Evolutionary conservation across 2,797 vertebrate species (phyloP).

Genomic region (Sebastes variabilis): DNA sequence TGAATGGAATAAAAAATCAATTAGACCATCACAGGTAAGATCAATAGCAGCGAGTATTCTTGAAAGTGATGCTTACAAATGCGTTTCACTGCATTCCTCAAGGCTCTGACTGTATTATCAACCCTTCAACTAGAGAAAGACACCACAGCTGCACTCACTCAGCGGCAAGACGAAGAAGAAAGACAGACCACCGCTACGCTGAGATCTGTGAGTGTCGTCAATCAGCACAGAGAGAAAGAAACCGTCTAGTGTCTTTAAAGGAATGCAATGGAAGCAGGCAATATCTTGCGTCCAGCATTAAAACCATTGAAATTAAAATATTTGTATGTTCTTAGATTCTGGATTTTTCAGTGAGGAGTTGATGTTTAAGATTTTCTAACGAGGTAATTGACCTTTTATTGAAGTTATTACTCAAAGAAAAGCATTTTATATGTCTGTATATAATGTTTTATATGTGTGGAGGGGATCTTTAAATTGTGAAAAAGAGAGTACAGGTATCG

Average conservation of each 20-base stretch:
- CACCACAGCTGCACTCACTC: background rate
- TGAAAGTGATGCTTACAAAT: conserved; percentile 8
- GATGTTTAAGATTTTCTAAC: background rate
- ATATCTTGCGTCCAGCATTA: background rate
- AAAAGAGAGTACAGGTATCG: background rate
- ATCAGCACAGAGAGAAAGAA: background rate
- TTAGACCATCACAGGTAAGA: background rate
- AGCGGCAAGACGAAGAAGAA: background rate
- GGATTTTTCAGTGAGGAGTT: background rate
- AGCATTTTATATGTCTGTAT: background rate
- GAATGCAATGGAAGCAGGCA: background rate
- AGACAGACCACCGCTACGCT: background rate
- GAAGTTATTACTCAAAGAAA: background rate
- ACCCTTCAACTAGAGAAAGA: background rate
- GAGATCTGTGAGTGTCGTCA: background rate
- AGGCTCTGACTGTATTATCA: conserved; percentile 2
- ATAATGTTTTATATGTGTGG: background rate
- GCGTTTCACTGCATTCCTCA: conserved; percentile 16
- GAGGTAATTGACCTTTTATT: background rate
- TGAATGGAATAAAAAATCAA: background rate
- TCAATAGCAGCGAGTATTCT: conserved; percentile 10
- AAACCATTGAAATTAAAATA: background rate
- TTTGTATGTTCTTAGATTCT: background rate
- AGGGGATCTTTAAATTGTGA: background rate
- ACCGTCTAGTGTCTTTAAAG: background rate